A percentile compares a stretch with the other conserved stretches of the same genome.
Evolutionary conservation across 1,140 invertebrate genomes (phyloP).

Genomic region (Neodiprion pinetum): DNA sequence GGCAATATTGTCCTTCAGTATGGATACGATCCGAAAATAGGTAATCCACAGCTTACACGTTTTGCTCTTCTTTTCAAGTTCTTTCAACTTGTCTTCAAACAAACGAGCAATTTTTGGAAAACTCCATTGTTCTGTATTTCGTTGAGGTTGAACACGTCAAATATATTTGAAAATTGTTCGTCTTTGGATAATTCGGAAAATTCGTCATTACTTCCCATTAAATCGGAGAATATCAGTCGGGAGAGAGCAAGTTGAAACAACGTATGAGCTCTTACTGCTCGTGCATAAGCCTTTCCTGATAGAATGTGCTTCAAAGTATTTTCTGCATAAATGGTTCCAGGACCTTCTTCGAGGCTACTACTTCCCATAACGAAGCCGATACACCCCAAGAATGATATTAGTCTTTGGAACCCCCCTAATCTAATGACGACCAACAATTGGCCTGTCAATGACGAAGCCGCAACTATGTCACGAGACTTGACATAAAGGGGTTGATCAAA

Average conservation of each 20-base stretch:
- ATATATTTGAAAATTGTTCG: too few species aligned
- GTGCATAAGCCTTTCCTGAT: conserved; percentile 45
- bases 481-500: conserved; percentile 34
- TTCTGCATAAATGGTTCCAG: conserved; percentile 31
- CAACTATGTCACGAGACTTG: conserved; percentile 30
- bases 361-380: background rate
- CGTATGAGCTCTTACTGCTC: conserved; percentile 52
- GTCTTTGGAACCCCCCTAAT: background rate
- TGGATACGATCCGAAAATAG: conserved; percentile 51
- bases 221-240: conserved; percentile 36
- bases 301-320: conserved; percentile 47
- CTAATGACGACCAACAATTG: conserved; percentile 40
- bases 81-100: too few species aligned
- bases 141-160: too few species aligned
- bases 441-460: background rate
- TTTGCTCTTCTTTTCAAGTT: too few species aligned
- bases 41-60: conserved; percentile 54
- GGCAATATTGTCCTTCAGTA: conserved; percentile 48
- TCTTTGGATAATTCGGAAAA: too few species aligned
- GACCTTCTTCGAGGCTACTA: background rate
- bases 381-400: background rate
- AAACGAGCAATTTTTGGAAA: too few species aligned
- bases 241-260: conserved; percentile 31
- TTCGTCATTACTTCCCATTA: background rate
- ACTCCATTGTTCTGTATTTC: too few species aligned